Conservation (phyloP, 2,888 invertebrate species). For the Melangyna quadrimaculata region DNA sequence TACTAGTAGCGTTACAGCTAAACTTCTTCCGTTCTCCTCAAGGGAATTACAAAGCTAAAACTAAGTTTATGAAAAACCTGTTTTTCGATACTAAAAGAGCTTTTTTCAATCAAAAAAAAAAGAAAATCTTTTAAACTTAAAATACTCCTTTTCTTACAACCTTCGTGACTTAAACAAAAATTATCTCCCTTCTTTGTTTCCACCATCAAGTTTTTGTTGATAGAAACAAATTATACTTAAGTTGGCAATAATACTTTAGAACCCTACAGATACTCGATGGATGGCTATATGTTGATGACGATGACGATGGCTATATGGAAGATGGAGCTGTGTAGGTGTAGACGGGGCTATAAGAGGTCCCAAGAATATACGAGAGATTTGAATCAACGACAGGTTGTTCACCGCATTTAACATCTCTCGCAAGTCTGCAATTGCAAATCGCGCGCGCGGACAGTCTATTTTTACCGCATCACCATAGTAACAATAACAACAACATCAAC, state of each 20-base stretch:
- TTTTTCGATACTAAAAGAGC: too few relatives aligned
- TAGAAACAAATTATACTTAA: background rate
- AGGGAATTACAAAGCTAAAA: too few relatives aligned
- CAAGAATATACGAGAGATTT: constrained; percentile 47
- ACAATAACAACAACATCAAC: constrained; percentile 11
- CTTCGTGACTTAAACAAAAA: too few relatives aligned
- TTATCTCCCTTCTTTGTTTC: too few relatives aligned
- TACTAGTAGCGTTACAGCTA: too few relatives aligned
- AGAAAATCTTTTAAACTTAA: too few relatives aligned
- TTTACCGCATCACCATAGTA: constrained; percentile 23
- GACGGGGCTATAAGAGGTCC: constrained; percentile 13
- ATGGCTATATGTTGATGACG: background rate
- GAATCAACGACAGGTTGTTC: constrained; percentile 70
- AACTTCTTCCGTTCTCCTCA: too few relatives aligned
- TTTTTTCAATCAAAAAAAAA: too few relatives aligned
- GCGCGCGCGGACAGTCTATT: constrained; percentile 35
- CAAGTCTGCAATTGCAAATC: constrained; percentile 55
- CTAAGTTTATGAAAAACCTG: too few relatives aligned
- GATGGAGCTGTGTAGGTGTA: constrained; percentile 43
- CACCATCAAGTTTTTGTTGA: too few relatives aligned
- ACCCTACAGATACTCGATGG: background rate
- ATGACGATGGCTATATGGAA: background rate
- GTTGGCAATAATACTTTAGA: constrained; percentile 1
- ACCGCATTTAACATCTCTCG: constrained; percentile 68
- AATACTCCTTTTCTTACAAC: too few relatives aligned